phyloP scores from a whole-genome alignment of 2,888 invertebrate species.

The Thelaira solivaga region DNA sequence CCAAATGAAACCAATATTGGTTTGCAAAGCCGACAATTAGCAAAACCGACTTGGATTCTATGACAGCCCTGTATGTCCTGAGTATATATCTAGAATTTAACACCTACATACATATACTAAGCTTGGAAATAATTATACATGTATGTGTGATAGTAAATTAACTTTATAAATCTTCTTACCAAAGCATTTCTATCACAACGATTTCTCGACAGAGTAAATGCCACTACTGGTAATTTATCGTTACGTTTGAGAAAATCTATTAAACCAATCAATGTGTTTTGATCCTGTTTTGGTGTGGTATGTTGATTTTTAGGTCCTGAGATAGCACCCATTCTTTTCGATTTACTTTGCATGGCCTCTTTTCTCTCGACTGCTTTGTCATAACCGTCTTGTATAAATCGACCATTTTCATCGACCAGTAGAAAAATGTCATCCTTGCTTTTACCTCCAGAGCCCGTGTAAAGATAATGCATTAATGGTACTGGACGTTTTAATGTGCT shows the following conservation, averaged over 20 bases:
- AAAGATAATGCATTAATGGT: conserved; percentile 95
- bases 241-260: conserved; percentile 88
- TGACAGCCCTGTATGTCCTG: too few relatives aligned
- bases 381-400: conserved; percentile 82
- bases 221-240: conserved; percentile 94
- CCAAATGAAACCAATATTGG: too few relatives aligned
- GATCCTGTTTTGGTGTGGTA: conserved; percentile 82
- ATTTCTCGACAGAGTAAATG: conserved; percentile 91
- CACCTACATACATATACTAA: too few relatives aligned
- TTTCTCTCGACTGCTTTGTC: conserved; percentile 80
- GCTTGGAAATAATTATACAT: too few relatives aligned
- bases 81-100: too few relatives aligned
- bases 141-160: too few relatives aligned
- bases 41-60: too few relatives aligned
- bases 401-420: conserved; percentile 87
- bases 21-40: too few relatives aligned
- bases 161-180: conserved; percentile 19
- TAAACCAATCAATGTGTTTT: conserved; percentile 88
- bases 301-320: conserved; percentile 59
- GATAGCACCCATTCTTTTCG: conserved; percentile 63
- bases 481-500: conserved; percentile 96
- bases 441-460: conserved; percentile 85
- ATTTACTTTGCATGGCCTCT: conserved; percentile 71
- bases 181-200: conserved; percentile 80
- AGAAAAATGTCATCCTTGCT: conserved; percentile 85